A percentile compares a stretch with the other conserved stretches of the same genome.
phyloP scores from a whole-genome alignment of 2,113 vertebrate species.

The Tetraodon nigroviridis region DNA sequence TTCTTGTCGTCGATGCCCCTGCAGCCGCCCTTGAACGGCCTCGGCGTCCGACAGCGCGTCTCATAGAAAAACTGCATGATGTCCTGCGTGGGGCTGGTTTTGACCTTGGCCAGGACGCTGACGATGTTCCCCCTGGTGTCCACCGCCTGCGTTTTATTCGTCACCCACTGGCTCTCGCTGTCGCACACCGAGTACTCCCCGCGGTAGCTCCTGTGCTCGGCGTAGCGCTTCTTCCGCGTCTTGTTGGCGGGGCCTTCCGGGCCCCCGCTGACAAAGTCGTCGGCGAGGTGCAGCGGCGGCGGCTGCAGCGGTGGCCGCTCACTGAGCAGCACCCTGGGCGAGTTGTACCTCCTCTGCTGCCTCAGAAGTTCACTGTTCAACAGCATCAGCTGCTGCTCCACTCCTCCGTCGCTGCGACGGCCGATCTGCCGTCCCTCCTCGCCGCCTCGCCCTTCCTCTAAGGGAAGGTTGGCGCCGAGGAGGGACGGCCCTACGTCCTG shows the following conservation, averaged over 20 bases:
- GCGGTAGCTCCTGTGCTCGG: slow-evolving; percentile 86
- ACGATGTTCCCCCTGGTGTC: slow-evolving; percentile 86
- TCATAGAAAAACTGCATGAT: slow-evolving; percentile 98
- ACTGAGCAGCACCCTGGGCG: slow-evolving; percentile 89
- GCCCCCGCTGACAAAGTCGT: slow-evolving; percentile 79
- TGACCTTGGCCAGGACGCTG: slow-evolving; percentile 86
- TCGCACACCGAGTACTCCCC: slow-evolving; percentile 96
- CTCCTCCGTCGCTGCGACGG: slow-evolving; percentile 27
- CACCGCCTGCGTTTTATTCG: slow-evolving; percentile 86
- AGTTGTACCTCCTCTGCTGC: slow-evolving; percentile 89
- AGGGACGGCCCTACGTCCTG: slow-evolving; percentile 35
- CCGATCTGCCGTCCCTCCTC: slow-evolving; percentile 57
- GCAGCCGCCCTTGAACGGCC: slow-evolving; percentile 84
- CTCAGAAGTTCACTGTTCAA: slow-evolving; percentile 81
- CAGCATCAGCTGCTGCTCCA: slow-evolving; percentile 75
- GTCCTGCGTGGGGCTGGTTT: slow-evolving; percentile 75
- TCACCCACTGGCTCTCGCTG: slow-evolving; percentile 93
- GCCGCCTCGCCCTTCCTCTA: slow-evolving; percentile 38
- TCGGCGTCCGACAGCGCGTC: slow-evolving; percentile 84
- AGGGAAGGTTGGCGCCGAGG: slow-evolving; percentile 22
- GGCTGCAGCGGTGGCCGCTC: slow-evolving; percentile 86
- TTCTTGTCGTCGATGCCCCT: slow-evolving; percentile 94
- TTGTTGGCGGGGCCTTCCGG: slow-evolving; percentile 71
- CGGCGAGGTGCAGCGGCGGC: slow-evolving; percentile 84
- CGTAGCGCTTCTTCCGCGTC: slow-evolving; percentile 84